phyloP scores from a whole-genome alignment of 2,113 vertebrate genomes.

The Brachirus orientalis region DNA sequence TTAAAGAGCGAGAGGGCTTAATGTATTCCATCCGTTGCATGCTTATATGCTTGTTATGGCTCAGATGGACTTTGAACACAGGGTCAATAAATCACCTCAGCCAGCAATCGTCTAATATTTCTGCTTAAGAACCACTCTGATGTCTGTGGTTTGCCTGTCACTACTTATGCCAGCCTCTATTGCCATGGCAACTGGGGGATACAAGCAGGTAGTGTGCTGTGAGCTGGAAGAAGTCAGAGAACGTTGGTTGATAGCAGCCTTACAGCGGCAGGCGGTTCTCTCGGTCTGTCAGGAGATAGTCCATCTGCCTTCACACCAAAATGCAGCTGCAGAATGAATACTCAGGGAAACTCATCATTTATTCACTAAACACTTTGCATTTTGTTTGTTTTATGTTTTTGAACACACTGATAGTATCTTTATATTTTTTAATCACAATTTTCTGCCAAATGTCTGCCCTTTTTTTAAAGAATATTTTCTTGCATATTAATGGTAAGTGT shows the following conservation, averaged over 20 bases:
- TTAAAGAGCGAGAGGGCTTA: conserved; percentile 70
- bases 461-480: no score
- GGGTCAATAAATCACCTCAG: conserved; percentile 78
- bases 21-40: conserved; percentile 73
- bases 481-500: no score
- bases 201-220: conserved; percentile 76
- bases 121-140: conserved; percentile 72
- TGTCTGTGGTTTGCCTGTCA: conserved; percentile 74
- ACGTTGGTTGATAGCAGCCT: conserved; percentile 74
- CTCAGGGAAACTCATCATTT: conserved; percentile 8
- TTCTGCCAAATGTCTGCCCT: no score
- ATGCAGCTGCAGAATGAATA: conserved; percentile 24
- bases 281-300: conserved; percentile 19
- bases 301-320: conserved; percentile 31
- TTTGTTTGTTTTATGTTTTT: no score
- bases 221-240: conserved; percentile 69
- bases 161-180: conserved; percentile 74
- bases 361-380: background rate
- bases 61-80: conserved; percentile 75
- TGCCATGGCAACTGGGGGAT: conserved; percentile 81
- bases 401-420: no score
- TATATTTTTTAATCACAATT: no score
- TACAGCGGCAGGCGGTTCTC: conserved; percentile 45
- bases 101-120: conserved; percentile 70
- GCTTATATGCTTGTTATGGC: conserved; percentile 72